These are phyloP conservation scores for Pogona vitticeps DNA, from an alignment of 2,113 vertebrate genomes.

Conservation along the genomic window DNA sequence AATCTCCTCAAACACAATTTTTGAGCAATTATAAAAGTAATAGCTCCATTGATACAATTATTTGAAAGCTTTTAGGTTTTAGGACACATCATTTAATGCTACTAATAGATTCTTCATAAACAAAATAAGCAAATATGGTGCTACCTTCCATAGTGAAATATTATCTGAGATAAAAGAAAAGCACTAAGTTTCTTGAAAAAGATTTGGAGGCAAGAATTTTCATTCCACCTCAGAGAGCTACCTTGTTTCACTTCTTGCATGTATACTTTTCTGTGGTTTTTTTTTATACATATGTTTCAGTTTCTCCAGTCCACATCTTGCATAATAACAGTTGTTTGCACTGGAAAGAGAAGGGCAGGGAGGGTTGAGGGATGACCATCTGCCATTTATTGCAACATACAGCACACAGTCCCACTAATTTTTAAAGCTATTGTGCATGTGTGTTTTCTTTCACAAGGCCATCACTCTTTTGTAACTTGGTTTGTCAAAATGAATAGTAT, in stretches of 20 bases:
- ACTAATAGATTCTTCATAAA: slow-evolving; percentile 27
- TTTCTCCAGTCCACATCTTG: background rate
- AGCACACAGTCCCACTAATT: background rate
- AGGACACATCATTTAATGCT: slow-evolving; percentile 47
- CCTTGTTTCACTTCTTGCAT: slow-evolving; percentile 7
- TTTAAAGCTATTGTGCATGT: background rate
- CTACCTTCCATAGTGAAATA: slow-evolving; percentile 47
- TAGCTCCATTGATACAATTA: slow-evolving; percentile 57
- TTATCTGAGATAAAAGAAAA: background rate
- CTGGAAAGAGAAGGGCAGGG: background rate
- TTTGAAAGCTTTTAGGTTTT: slow-evolving; percentile 50
- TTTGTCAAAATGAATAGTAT: too few relatives aligned
- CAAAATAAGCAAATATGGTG: slow-evolving; percentile 39
- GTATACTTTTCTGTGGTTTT: slow-evolving; percentile 19
- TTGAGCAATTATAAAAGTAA: slow-evolving; percentile 30
- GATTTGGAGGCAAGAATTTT: slow-evolving; percentile 17
- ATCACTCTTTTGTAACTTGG: too few relatives aligned
- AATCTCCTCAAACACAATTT: background rate
- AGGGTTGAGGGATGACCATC: background rate
- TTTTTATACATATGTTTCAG: slow-evolving; percentile 15
- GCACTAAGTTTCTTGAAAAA: slow-evolving; percentile 19
- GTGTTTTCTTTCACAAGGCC: background rate
- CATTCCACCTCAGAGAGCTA: slow-evolving; percentile 20
- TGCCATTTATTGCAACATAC: background rate
- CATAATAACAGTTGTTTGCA: background rate